A percentile compares a stretch with the other conserved stretches of the same genome.
phyloP scores from a whole-genome alignment of 2,888 invertebrate genomes.

The Miltochrista miniata region DNA sequence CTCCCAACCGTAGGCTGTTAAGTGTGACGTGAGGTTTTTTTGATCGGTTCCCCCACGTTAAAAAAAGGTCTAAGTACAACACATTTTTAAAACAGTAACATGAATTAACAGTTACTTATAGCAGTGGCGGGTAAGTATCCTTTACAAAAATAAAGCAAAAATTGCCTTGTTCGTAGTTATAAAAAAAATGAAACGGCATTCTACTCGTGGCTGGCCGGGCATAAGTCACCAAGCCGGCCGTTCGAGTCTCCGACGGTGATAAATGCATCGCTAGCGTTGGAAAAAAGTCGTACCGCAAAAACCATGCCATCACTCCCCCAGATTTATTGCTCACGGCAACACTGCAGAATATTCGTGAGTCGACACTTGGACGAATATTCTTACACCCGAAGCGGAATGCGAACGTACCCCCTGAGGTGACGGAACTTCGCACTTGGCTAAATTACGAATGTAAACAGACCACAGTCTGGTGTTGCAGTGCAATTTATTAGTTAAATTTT shows the following conservation, averaged over 20 bases:
- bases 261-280: conserved; percentile 79
- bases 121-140: conserved; percentile 15
- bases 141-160: conserved; percentile 34
- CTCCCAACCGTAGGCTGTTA: too few relatives aligned
- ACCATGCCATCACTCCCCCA: conserved; percentile 74
- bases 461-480: conserved; percentile 47
- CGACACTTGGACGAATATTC: conserved; percentile 62
- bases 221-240: conserved; percentile 66
- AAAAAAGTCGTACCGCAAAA: conserved; percentile 81
- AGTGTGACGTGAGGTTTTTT: too few relatives aligned
- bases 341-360: conserved; percentile 73
- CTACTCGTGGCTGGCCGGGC: conserved; percentile 49
- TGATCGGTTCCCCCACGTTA: too few relatives aligned
- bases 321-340: conserved; percentile 77
- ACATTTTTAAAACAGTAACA: conserved; percentile 14
- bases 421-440: conserved; percentile 80
- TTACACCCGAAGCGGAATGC: conserved; percentile 72
- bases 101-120: conserved; percentile 18
- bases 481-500: conserved; percentile 39
- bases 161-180: conserved; percentile 43
- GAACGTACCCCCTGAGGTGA: conserved; percentile 77
- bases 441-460: conserved; percentile 69
- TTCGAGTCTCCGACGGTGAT: conserved; percentile 57
- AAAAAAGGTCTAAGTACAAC: too few relatives aligned
- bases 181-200: conserved; percentile 45